Conservation (phyloP, 1,140 invertebrate genomes). For the Polypedilum pembai region DNA sequence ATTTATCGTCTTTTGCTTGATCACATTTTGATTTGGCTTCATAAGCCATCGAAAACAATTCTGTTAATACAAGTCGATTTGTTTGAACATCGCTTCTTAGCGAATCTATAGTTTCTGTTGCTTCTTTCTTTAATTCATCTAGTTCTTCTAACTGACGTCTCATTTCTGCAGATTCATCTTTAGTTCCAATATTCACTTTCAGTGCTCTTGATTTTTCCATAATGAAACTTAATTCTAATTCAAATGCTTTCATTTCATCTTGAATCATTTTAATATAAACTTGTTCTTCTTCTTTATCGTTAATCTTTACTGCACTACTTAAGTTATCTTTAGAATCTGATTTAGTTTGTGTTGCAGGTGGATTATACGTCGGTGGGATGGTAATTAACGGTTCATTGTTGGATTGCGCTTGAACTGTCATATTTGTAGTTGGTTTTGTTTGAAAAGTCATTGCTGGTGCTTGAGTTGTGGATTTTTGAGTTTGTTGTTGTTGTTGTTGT, state of each 20-base stretch:
- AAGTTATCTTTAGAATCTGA: not conserved
- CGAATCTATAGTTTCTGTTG: constrained; percentile 42
- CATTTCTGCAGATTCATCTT: constrained; percentile 47
- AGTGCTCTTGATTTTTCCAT: constrained; percentile 45
- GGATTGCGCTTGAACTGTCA: not conserved
- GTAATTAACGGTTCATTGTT: constrained; percentile 25
- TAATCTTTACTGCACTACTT: not conserved
- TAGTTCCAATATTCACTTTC: constrained; percentile 46
- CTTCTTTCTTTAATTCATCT: constrained; percentile 47
- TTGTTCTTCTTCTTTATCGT: constrained; percentile 28
- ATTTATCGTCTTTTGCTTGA: constrained; percentile 49
- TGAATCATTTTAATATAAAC: constrained; percentile 40
- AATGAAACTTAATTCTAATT: constrained; percentile 53
- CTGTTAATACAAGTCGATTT: constrained; percentile 52
- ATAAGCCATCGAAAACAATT: constrained; percentile 55
- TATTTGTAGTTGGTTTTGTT: not conserved
- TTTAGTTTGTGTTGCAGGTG: constrained; percentile 22
- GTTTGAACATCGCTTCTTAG: constrained; percentile 40
- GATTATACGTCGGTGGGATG: constrained; percentile 30
- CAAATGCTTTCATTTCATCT: constrained; percentile 54
- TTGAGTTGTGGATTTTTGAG: constrained; percentile 27
- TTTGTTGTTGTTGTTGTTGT: not conserved
- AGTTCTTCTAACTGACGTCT: constrained; percentile 46
- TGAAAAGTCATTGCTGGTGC: not conserved
- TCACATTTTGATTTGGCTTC: constrained; percentile 50